Percentiles rank a stretch among this genome's conserved stretches.
Conservation (phyloP, 2,888 invertebrate species). For the Parnassius apollo region DNA sequence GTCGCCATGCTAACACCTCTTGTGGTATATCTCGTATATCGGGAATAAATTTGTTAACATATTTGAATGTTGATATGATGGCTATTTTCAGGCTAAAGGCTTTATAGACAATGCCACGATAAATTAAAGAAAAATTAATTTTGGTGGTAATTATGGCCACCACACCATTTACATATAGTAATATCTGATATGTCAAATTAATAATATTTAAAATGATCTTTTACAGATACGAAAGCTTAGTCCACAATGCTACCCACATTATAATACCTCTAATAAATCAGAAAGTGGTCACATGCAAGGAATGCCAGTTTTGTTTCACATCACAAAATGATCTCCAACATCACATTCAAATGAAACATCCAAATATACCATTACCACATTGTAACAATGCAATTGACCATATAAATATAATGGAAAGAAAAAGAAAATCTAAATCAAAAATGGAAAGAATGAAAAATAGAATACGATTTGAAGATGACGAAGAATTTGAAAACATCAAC, state of each 20-base stretch:
- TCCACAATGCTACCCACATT: constrained; percentile 23
- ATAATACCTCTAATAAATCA: constrained; percentile 23
- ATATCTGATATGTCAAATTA: too few species aligned
- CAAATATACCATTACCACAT: neutral
- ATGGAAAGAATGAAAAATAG: constrained; percentile 12
- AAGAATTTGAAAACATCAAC: neutral
- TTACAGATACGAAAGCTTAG: constrained; percentile 20
- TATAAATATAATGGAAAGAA: neutral
- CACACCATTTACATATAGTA: neutral
- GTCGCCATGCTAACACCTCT: too few species aligned
- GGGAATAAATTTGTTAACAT: too few species aligned
- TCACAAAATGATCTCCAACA: neutral
- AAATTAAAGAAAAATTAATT: too few species aligned
- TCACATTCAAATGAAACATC: constrained; percentile 2
- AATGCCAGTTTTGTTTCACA: constrained; percentile 12
- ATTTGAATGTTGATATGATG: too few species aligned
- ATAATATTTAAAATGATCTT: neutral
- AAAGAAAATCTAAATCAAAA: neutral
- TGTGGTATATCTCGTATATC: too few species aligned
- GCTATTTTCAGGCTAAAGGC: too few species aligned
- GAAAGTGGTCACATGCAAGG: constrained; percentile 2
- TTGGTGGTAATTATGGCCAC: too few species aligned
- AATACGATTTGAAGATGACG: constrained; percentile 14
- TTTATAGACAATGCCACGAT: too few species aligned
- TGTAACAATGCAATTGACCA: neutral